phyloP scores from a whole-genome alignment of 2,797 vertebrate species.

The Triplophysa yarkandensis region DNA sequence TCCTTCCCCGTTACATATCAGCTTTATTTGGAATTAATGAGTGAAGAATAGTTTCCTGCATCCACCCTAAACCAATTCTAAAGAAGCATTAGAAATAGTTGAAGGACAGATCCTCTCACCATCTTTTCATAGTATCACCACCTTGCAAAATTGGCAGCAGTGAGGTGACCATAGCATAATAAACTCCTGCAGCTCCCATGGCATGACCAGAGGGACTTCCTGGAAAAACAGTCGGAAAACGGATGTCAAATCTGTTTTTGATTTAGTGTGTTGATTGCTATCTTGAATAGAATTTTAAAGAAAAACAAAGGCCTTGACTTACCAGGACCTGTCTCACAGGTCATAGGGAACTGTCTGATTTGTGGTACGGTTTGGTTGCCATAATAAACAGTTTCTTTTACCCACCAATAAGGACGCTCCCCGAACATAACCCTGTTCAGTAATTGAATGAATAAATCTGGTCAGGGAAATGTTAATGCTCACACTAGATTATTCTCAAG shows the following conservation, averaged over 20 bases:
- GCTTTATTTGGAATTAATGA: not conserved
- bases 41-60: not conserved
- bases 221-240: conserved; percentile 53
- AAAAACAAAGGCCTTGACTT: conserved; percentile 17
- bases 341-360: conserved; percentile 83
- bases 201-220: conserved; percentile 85
- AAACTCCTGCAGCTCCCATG: conserved; percentile 82
- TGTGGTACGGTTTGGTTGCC: conserved; percentile 69
- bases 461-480: not conserved
- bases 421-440: conserved; percentile 81
- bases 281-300: conserved; percentile 8
- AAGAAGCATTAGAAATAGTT: not conserved
- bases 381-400: conserved; percentile 80
- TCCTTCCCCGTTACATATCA: conserved; percentile 10
- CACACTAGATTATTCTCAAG: not conserved
- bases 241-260: conserved; percentile 8
- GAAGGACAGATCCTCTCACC: conserved; percentile 68
- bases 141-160: conserved; percentile 70
- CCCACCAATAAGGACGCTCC: conserved; percentile 87
- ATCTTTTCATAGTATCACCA: conserved; percentile 57
- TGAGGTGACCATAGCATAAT: conserved; percentile 79
- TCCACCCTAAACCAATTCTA: not conserved
- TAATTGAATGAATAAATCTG: conserved; percentile 1
- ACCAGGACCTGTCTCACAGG: conserved; percentile 86
- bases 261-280: conserved; percentile 8